Base-by-base conservation (phyloP, 2,113 vertebrate genomes). In the Lontra canadensis region DNA sequence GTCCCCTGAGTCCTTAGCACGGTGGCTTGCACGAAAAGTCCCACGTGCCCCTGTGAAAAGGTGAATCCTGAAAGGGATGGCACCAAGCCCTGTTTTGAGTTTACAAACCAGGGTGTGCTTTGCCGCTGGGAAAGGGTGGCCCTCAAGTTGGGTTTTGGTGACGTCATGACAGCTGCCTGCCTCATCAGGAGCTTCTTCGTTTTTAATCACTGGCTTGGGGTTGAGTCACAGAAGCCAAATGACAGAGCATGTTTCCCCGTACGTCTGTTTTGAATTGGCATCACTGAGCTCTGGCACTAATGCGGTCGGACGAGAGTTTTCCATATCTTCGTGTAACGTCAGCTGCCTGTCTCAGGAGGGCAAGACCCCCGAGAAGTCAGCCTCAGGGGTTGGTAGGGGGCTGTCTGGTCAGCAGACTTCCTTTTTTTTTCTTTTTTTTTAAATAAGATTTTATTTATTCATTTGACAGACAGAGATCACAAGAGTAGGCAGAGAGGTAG, bases 221-320 rank as follows among this genome's bases (percentile, higher is more conserved):
- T 52, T 88, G 94, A 65, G 81, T 94, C 96, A 74, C 63, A 65
- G 81, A 67, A 67, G 81, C 86, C 63, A 71, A 21, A 63, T 6
- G 76, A 73, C 81, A 49, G 85, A 4, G 6, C 11, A 6, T n/a
- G n/a, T 52, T 67, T 92, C 84, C 74, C 93, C 52, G 26, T 47
- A 8, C 31, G 1, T 61, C 78, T 71, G 84, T 52, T 83, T 36
- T 79, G 69, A 79, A 82, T 90, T 42, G 81, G 49, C 2, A 0
- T 21, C 49, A 17, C 31, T 59, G 61, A 69, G 82, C 44, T 52
- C 81, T 42, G 79, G 49, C 57, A 21, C 49, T 23, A 5, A 76
- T 59, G n/a, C 31, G 2, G 63, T 55, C 36, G 13, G 34, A 49
- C 23, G 31, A 2, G 73, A 57, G 81, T 88, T 79, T 90, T 88